phyloP scores from a whole-genome alignment of 2,888 invertebrate species.

The Diarsia rubi region DNA sequence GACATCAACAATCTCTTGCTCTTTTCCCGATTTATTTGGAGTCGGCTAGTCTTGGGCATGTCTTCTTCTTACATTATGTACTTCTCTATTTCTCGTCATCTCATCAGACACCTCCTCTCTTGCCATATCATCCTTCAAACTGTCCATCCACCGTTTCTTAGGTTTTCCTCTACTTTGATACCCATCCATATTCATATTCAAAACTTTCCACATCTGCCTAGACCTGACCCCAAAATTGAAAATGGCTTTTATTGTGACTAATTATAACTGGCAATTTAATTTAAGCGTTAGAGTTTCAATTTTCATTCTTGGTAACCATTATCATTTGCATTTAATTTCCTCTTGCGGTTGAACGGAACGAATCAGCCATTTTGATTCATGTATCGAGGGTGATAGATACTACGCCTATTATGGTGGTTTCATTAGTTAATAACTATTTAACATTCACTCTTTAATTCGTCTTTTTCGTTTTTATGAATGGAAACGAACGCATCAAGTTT shows the following conservation, averaged over 20 bases:
- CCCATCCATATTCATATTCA: too few relatives aligned
- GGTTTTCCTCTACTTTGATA: too few relatives aligned
- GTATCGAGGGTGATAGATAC: slow-evolving; percentile 33
- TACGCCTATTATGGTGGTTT: slow-evolving; percentile 27
- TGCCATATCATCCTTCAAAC: too few relatives aligned
- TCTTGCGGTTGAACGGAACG: slow-evolving; percentile 35
- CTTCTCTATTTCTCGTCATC: too few relatives aligned
- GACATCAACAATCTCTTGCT: too few relatives aligned
- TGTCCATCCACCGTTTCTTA: too few relatives aligned
- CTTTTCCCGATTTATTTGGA: too few relatives aligned
- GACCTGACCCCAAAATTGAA: neutral
- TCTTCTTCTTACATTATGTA: too few relatives aligned
- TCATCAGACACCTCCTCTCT: too few relatives aligned
- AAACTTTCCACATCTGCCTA: neutral
- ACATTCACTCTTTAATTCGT: slow-evolving; percentile 11
- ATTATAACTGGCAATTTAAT: neutral
- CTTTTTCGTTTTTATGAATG: slow-evolving; percentile 22
- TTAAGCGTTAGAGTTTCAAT: neutral
- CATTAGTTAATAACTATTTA: slow-evolving; percentile 22
- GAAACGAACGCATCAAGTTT: slow-evolving; percentile 9
- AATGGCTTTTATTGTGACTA: slow-evolving; percentile 9
- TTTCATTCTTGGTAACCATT: slow-evolving; percentile 4
- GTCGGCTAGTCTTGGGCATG: too few relatives aligned
- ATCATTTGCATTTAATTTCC: slow-evolving; percentile 45
- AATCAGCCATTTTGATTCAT: slow-evolving; percentile 45